Conservation (phyloP, 2,113 vertebrate genomes). For the Megaceryle torquata region DNA sequence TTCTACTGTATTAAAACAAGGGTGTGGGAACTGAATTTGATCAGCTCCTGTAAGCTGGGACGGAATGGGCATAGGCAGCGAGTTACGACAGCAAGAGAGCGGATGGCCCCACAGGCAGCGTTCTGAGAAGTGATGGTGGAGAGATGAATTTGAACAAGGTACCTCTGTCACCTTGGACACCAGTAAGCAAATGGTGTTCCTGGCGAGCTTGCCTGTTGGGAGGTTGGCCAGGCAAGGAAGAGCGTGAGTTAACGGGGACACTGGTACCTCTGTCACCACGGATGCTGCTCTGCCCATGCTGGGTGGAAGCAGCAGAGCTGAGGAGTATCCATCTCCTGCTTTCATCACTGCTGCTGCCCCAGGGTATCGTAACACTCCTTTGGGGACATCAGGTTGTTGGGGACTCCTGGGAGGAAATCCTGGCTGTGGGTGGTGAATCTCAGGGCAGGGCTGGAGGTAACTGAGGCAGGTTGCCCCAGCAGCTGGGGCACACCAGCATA, state of each 20-base stretch:
- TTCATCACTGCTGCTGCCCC: not conserved
- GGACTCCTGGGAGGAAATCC: not conserved
- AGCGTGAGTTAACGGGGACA: not conserved
- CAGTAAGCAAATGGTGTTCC: not conserved
- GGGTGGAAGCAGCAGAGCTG: not conserved
- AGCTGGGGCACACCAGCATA: not conserved
- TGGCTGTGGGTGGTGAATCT: not conserved
- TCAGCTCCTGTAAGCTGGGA: not conserved
- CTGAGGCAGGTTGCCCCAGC: not conserved
- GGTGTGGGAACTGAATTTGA: not conserved
- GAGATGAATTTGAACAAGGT: not conserved
- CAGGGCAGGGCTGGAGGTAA: not conserved
- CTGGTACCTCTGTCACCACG: not conserved
- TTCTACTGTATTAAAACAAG: not conserved
- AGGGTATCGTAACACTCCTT: fast-evolving
- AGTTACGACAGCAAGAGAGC: not conserved
- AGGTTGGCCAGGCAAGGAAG: not conserved
- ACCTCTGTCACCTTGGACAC: not conserved
- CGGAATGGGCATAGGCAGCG: not conserved
- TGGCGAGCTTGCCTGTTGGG: not conserved
- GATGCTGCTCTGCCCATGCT: not conserved
- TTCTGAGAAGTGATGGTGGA: not conserved
- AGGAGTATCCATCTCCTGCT: not conserved
- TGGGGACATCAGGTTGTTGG: not conserved
- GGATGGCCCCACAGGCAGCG: not conserved